These are phyloP conservation scores for Ethmia dodecea DNA, from an alignment of 2,888 invertebrate genomes.

Conservation along the genomic window DNA sequence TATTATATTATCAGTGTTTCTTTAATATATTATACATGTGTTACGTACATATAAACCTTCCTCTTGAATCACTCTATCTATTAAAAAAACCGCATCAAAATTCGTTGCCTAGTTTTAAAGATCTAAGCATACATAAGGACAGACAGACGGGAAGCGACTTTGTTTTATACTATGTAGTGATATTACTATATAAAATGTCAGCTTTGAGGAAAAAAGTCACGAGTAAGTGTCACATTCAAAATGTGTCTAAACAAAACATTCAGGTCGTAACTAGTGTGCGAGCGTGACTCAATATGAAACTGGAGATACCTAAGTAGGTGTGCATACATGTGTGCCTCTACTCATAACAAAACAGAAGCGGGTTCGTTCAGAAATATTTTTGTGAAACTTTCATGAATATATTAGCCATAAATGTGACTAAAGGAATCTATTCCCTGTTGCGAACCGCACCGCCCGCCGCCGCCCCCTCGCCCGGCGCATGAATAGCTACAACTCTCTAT, in stretches of 20 bases:
- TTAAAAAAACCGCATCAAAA: too few species aligned
- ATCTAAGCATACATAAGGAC: too few species aligned
- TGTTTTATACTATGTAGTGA: too few species aligned
- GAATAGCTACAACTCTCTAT: constrained; percentile 34
- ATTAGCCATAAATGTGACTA: constrained; percentile 77
- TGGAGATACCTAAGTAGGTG: constrained; percentile 14
- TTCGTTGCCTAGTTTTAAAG: too few species aligned
- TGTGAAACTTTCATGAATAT: constrained; percentile 76
- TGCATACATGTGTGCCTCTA: constrained; percentile 36
- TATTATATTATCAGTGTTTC: too few species aligned
- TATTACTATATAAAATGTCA: not conserved
- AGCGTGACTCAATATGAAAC: constrained; percentile 32
- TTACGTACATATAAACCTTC: too few species aligned
- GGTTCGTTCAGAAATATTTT: constrained; percentile 64
- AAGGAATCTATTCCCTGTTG: constrained; percentile 66
- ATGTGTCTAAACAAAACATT: not conserved
- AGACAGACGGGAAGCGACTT: too few species aligned
- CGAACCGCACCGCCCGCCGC: constrained; percentile 33
- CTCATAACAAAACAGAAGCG: constrained; percentile 54
- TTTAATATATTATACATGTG: too few species aligned
- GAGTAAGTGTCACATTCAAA: not conserved
- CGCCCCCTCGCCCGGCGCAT: constrained; percentile 24
- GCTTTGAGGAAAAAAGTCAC: not conserved
- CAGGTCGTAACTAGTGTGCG: not conserved
- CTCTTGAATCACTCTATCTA: too few species aligned